phyloP scores from a whole-genome alignment of 2,797 vertebrate genomes.

The Perodicticus potto region DNA sequence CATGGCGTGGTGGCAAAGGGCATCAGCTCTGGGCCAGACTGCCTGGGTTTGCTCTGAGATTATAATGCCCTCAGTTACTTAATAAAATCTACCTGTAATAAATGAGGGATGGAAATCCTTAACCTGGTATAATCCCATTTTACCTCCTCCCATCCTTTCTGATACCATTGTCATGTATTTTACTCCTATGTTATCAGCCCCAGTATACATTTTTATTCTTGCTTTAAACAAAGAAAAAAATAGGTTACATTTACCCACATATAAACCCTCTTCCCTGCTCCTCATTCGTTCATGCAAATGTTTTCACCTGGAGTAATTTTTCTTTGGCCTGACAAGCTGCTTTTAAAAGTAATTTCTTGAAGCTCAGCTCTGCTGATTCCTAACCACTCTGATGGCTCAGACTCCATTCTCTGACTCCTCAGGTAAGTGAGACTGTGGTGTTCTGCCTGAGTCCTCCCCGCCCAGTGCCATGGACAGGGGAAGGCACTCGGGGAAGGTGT shows the following conservation, averaged over 20 bases:
- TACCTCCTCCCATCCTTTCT: not conserved
- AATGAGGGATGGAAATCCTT: not conserved
- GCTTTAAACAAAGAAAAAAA: conserved; percentile 46
- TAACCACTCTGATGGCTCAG: not conserved
- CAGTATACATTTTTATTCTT: not conserved
- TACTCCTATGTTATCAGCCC: not conserved
- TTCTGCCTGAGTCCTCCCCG: not conserved
- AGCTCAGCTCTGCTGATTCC: not conserved
- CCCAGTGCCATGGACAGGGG: not conserved
- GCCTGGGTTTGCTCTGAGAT: not conserved
- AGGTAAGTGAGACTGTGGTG: not conserved
- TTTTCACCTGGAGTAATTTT: conserved; percentile 32
- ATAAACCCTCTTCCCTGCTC: not conserved
- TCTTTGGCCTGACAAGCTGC: not conserved
- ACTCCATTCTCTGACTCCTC: not conserved
- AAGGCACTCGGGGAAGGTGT: not conserved
- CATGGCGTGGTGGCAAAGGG: not conserved
- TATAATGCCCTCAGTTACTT: not conserved
- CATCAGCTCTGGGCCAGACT: not conserved
- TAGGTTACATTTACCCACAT: not conserved
- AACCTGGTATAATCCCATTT: not conserved
- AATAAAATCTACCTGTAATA: not conserved
- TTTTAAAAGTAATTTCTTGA: conserved; percentile 1
- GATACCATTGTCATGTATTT: not conserved
- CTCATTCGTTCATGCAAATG: conserved; percentile 26